Conservation (phyloP, 92 coral and sea anemone genomes). For the Blastomussa wellsi region DNA sequence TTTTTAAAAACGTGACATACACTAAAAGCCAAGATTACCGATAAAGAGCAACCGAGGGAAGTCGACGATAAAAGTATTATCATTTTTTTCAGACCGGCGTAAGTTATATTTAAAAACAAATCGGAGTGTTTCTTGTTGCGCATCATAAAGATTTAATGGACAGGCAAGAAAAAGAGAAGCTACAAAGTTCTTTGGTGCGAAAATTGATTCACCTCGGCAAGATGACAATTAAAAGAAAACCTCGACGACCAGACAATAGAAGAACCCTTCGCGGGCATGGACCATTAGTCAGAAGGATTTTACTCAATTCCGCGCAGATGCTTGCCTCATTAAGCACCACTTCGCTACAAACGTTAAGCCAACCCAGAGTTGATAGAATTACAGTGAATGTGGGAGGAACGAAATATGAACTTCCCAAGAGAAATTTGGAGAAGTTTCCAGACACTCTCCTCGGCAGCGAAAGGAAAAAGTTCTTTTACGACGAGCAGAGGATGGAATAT, state of each 20-base stretch:
- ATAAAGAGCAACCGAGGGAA: slow-evolving; percentile 32
- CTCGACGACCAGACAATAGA: slow-evolving; percentile 21
- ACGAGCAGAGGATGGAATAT: slow-evolving; percentile 73
- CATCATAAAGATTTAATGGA: slow-evolving; percentile 51
- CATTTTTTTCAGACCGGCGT: slow-evolving; percentile 19
- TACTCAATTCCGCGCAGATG: slow-evolving; percentile 32
- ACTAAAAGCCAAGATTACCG: slow-evolving; percentile 22
- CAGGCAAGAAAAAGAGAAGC: neutral
- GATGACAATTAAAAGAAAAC: slow-evolving; percentile 10
- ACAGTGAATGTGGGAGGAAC: slow-evolving; percentile 87
- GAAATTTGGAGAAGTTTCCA: slow-evolving; percentile 75
- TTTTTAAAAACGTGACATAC: slow-evolving; percentile 14
- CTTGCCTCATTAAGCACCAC: slow-evolving; percentile 16
- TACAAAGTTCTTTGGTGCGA: slow-evolving; percentile 8
- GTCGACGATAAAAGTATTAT: slow-evolving; percentile 13
- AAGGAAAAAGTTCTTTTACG: slow-evolving; percentile 67
- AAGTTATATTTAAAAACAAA: slow-evolving; percentile 11
- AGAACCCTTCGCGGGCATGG: slow-evolving; percentile 2
- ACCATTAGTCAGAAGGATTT: slow-evolving; percentile 25
- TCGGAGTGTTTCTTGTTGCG: neutral
- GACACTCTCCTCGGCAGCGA: slow-evolving; percentile 88
- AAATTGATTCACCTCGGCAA: slow-evolving; percentile 25
- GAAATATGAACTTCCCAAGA: slow-evolving; percentile 76
- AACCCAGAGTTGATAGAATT: slow-evolving; percentile 35
- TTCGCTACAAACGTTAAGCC: slow-evolving; percentile 22